Percentiles rank a stretch among this genome's conserved stretches.
These are phyloP conservation scores for Calypte anna DNA, from an alignment of 2,113 vertebrate species.

Conservation along the genomic window DNA sequence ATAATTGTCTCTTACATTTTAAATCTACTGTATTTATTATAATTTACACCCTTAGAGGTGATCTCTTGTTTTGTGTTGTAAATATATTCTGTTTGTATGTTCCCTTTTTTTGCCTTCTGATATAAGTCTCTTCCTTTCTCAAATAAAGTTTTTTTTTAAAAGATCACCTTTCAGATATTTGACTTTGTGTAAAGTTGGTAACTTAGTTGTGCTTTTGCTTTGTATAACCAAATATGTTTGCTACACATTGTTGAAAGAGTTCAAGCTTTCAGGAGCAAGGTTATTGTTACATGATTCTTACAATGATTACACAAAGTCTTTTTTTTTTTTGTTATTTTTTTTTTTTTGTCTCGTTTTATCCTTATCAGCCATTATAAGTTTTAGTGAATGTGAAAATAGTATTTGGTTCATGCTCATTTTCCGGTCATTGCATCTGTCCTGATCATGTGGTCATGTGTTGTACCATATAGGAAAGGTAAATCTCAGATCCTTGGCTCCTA, in stretches of 20 bases:
- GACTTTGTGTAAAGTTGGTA: slow-evolving; percentile 83
- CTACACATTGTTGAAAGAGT: slow-evolving; percentile 63
- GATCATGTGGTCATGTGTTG: slow-evolving; percentile 29
- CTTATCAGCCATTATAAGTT: slow-evolving; percentile 55
- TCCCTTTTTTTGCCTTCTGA: slow-evolving; percentile 90
- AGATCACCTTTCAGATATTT: slow-evolving; percentile 82
- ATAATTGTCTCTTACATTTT: slow-evolving; percentile 81
- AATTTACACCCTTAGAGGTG: slow-evolving; percentile 82
- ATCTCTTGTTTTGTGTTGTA: slow-evolving; percentile 89
- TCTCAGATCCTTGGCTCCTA: neutral
- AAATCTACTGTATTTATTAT: slow-evolving; percentile 91
- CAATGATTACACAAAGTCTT: slow-evolving; percentile 75
- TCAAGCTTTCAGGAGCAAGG: slow-evolving; percentile 57
- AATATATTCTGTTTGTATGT: slow-evolving; percentile 92
- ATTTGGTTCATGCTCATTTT: slow-evolving; percentile 66
- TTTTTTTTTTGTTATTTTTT: slow-evolving; percentile 65
- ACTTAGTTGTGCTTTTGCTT: slow-evolving; percentile 63
- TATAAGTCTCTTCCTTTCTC: slow-evolving; percentile 89
- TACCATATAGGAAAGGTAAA: slow-evolving; percentile 23
- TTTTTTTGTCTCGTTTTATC: slow-evolving; percentile 61
- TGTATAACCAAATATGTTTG: slow-evolving; percentile 58
- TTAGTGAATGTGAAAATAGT: slow-evolving; percentile 45
- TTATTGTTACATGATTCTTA: slow-evolving; percentile 63
- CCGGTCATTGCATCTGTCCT: slow-evolving; percentile 54
- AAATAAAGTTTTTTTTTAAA: slow-evolving; percentile 94